These are phyloP conservation scores for Ganaspis sp. DNA, from an alignment of 1,140 invertebrate genomes.

Conservation along the genomic window DNA sequence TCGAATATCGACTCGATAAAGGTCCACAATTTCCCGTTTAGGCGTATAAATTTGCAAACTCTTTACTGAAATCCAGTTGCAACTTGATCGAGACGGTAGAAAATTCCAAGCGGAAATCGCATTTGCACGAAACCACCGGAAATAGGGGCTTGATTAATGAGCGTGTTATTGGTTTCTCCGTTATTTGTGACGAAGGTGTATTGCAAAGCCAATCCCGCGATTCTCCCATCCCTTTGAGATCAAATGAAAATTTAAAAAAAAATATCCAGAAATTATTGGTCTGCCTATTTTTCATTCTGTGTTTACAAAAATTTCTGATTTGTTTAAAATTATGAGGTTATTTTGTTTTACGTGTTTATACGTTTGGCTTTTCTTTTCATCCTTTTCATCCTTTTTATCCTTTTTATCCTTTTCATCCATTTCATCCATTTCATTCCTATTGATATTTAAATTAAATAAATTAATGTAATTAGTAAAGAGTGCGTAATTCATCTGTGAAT, in stretches of 20 bases:
- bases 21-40: constrained; percentile 33
- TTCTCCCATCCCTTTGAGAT: not conserved
- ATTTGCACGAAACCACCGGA: constrained; percentile 44
- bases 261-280: not conserved
- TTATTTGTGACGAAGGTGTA: constrained; percentile 51
- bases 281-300: too few relatives aligned
- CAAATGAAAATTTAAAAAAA: not conserved
- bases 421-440: too few relatives aligned
- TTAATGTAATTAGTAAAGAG: too few relatives aligned
- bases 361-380: too few relatives aligned
- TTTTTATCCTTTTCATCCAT: too few relatives aligned
- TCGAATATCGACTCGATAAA: constrained; percentile 43
- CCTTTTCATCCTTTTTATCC: too few relatives aligned
- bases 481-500: too few relatives aligned
- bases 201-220: constrained; percentile 6
- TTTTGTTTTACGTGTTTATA: too few relatives aligned
- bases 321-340: too few relatives aligned
- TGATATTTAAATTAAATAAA: too few relatives aligned
- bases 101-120: constrained; percentile 43
- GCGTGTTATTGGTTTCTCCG: constrained; percentile 56
- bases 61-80: constrained; percentile 23
- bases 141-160: constrained; percentile 61
- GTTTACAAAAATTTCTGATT: too few relatives aligned
- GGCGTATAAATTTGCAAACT: constrained; percentile 41
- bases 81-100: constrained; percentile 26